phyloP scores from a whole-genome alignment of 2,113 vertebrate genomes.

The Nyctibius bracteatus region DNA sequence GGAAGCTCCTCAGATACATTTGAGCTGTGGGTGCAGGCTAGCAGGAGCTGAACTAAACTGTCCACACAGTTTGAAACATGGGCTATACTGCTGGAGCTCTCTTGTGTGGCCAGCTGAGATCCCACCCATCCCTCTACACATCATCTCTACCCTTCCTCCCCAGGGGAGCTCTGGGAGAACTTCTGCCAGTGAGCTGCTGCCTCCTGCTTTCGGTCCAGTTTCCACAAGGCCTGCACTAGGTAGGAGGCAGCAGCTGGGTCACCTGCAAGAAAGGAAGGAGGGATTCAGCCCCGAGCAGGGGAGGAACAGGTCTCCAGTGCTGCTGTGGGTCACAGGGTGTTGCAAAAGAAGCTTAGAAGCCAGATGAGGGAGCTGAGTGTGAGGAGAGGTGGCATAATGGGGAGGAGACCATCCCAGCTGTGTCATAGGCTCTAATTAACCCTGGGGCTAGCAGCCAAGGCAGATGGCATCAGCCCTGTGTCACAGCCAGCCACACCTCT shows the following conservation, averaged over 20 bases:
- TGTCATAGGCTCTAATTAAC: neutral
- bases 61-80: neutral
- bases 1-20: neutral
- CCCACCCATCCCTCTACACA: neutral
- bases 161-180: slow-evolving; percentile 15
- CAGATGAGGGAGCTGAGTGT: neutral
- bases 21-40: neutral
- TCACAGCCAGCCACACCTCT: neutral
- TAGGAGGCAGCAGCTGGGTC: slow-evolving; percentile 71
- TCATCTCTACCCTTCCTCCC: slow-evolving; percentile 2
- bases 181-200: slow-evolving; percentile 75
- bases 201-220: slow-evolving; percentile 76
- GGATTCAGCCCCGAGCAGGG: too few species aligned
- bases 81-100: neutral
- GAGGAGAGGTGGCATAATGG: neutral
- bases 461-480: neutral
- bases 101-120: too few species aligned
- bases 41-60: neutral
- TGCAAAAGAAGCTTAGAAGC: neutral
- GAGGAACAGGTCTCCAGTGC: neutral
- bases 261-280: slow-evolving; percentile 55
- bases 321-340: neutral
- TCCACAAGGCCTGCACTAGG: slow-evolving; percentile 81
- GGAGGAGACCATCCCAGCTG: neutral
- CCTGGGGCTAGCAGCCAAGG: neutral